Evolutionary conservation across 2,888 invertebrate genomes (phyloP).

Genomic region (Rhopalosiphum nymphaeae): DNA sequence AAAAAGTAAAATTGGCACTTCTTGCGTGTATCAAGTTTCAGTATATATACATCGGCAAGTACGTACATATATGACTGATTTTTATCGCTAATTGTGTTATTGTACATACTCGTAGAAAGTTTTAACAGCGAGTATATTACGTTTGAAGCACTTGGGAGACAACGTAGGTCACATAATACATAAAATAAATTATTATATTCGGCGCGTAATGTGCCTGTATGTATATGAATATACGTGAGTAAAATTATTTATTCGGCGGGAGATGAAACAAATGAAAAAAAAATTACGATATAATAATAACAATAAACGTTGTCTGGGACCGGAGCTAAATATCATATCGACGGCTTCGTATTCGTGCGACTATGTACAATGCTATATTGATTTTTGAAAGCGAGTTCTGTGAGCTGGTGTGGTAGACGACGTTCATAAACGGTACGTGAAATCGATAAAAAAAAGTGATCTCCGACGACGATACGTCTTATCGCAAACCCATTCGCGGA

Average conservation of each 20-base stretch:
- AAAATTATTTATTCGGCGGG: background rate
- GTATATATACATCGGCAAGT: background rate
- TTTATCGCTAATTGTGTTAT: background rate
- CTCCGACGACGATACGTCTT: background rate
- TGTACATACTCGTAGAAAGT: background rate
- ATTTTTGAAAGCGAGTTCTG: background rate
- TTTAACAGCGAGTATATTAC: background rate
- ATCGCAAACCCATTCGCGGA: background rate
- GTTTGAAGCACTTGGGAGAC: background rate
- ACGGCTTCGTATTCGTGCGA: background rate
- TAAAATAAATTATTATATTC: background rate
- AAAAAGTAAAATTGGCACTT: background rate
- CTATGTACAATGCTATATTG: background rate
- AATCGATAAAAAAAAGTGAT: conserved; percentile 5
- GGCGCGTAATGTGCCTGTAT: background rate
- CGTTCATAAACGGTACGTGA: background rate
- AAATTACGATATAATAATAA: background rate
- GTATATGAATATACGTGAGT: background rate
- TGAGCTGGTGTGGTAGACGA: background rate
- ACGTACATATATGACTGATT: background rate
- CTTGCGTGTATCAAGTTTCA: background rate
- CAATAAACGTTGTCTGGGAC: background rate
- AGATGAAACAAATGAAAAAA: background rate
- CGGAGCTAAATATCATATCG: background rate
- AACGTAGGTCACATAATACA: background rate